Evolutionary conservation across 2,888 invertebrate genomes (phyloP), one percentile per base, ranked within the genome.

Genomic region (Archips crataeganus): DNA sequence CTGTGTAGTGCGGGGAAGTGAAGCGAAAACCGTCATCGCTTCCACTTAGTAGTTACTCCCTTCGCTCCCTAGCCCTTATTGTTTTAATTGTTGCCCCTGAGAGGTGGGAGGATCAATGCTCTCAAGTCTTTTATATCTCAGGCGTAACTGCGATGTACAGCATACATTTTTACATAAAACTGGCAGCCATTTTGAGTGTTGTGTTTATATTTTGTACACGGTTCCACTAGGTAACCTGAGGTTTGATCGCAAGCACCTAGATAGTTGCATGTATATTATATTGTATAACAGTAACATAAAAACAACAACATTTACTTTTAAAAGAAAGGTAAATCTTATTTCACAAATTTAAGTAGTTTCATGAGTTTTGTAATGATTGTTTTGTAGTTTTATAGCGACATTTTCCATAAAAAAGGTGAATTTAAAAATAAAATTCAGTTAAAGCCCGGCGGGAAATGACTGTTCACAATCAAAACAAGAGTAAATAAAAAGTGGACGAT

Each of bases 81-180:
- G 89, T 89, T 91, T 93, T 94, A 94, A 94, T 93, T 94, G 93
- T 93, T 87, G 89, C 88, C 82, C 79, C 84, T 91, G 88, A 92
- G 91, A 89, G 92, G 91, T 93, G 91, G 93, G 93, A 89, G 93
- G 91, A 88, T 88, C 92, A 86, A 80, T 85, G 84, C 87, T 85
- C 86, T 87, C 85, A 73, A 87, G 86, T 88, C 89, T 90, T 88
- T 90, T 89, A 87, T 87, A 85, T 86, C 85, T 89, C 84, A 83
- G 86, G 85, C 84, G 81, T 83, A 81, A 82, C 81, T 79, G 80
- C 77, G 76, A 80, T 82, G 78, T 79, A 80, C 81, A 77, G 75
- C 75, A 77, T 77, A 78, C 80, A 80, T 75, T 78, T 78, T 77
- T 79, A 78, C 77, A 77, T 77, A 77, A 78, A 78, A 79, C 77